Evolutionary conservation across 2,797 vertebrate species (phyloP).

Genomic region (Sciaenops ocellatus): DNA sequence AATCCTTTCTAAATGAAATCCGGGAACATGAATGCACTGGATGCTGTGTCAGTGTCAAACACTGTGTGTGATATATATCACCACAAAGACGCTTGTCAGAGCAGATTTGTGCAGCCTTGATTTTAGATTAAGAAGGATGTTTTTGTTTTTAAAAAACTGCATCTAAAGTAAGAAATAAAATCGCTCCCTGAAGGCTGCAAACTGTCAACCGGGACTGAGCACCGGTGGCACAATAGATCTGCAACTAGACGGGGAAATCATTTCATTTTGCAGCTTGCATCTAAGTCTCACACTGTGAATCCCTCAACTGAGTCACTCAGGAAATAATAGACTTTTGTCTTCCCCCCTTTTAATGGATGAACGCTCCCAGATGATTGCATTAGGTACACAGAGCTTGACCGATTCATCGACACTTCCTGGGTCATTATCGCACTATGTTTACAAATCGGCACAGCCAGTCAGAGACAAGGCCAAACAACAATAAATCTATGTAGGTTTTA

Average conservation of each 20-base stretch:
- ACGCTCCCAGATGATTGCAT: constrained; percentile 65
- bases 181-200: constrained; percentile 14
- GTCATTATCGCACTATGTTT: constrained; percentile 54
- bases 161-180: constrained; percentile 16
- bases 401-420: constrained; percentile 44
- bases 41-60: constrained; percentile 10
- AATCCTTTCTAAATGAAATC: constrained; percentile 64
- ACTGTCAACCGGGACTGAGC: constrained; percentile 25
- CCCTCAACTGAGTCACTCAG: constrained; percentile 46
- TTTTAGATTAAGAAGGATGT: constrained; percentile 19
- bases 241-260: constrained; percentile 46
- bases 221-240: constrained; percentile 17
- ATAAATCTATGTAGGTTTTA: constrained; percentile 43
- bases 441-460: constrained; percentile 48
- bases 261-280: constrained; percentile 43
- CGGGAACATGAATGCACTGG: neutral
- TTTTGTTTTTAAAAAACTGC: neutral
- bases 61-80: neutral
- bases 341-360: constrained; percentile 64
- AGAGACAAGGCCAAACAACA: constrained; percentile 44
- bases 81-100: constrained; percentile 7
- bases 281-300: constrained; percentile 46
- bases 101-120: neutral
- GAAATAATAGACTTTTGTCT: constrained; percentile 65
- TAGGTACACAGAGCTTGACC: constrained; percentile 51